Evolutionary conservation across 2,888 invertebrate genomes (phyloP), one percentile per base, ranked within the genome.

Genomic region (Lumbricus terrestris): DNA sequence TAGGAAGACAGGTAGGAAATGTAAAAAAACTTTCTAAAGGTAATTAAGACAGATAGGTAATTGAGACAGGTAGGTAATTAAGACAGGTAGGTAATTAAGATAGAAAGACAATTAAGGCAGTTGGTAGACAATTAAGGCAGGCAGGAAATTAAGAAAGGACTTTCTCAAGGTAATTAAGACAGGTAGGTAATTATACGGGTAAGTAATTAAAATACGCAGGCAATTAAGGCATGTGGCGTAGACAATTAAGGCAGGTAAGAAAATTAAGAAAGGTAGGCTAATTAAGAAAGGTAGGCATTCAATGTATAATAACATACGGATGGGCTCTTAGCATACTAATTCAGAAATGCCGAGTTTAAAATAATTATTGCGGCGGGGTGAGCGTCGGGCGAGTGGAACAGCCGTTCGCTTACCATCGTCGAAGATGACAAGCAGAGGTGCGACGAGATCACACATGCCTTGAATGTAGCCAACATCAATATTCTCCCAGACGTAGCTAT

Each of bases 401-500:
- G 40, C 15, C 47, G 23, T 15, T 16, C 1, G 1, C n/a, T 35
- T 85, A 96, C 96, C 96, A 94, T 99, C 98, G 93, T 97, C 97
- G 95, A 98, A 97, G 93, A 97, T 97, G 34, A 98, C 98, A 35
- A 99, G 96, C 1, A 99, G 95, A 0, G 98, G 98, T 0, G 98
- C 98, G 0, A 97, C 97, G 91, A 99, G 96, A 95, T 98, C 98
- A 95, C 98, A 98, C 98, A 98, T 99, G 1, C 98, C 98, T 95
- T 98, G 98, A 96, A 98, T 97, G 95, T 99, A 99, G 23, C 98
- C 98, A 82, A 97, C 96, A 89, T 98, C 98, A 92, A 99, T 95
- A 94, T 98, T 97, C 94, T 98, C 97, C 98, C 98, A 98, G 4
- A 99, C 98, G 95, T 98, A 98, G 29, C 97, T 98, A 82, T 23